Percentiles rank a stretch among this genome's conserved stretches.
phyloP scores from a whole-genome alignment of 2,797 vertebrate species.

The Linurgus olivaceus region DNA sequence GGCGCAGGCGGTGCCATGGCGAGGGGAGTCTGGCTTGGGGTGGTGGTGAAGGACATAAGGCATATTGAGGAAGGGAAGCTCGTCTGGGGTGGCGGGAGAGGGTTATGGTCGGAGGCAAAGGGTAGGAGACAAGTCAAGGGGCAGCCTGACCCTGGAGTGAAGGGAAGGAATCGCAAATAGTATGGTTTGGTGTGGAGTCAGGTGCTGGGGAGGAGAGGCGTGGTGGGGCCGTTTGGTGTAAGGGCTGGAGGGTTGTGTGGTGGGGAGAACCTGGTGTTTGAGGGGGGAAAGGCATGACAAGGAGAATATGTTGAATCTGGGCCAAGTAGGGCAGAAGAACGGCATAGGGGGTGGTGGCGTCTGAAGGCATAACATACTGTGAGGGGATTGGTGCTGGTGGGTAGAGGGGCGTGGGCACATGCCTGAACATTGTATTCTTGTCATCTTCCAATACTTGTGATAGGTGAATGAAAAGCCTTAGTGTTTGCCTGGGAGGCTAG shows the following conservation, averaged over 20 bases:
- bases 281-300: no score
- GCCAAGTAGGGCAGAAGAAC: background rate
- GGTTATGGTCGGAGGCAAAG: background rate
- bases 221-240: background rate
- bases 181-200: background rate
- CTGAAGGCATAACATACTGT: background rate
- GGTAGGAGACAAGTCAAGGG: background rate
- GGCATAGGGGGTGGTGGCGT: background rate
- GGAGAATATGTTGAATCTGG: background rate
- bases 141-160: background rate
- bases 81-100: accelerated
- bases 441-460: background rate
- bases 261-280: background rate
- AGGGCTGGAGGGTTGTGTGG: background rate
- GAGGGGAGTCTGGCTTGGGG: background rate
- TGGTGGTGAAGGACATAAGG: no score
- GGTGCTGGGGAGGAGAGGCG: background rate
- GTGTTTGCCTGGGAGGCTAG: background rate
- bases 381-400: background rate
- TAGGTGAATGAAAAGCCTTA: background rate
- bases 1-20: accelerated
- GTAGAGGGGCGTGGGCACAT: background rate
- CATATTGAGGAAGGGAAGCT: background rate
- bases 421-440: accelerated
- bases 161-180: background rate